These are phyloP conservation scores for Sylvia borin DNA, from an alignment of 2,797 vertebrate species.

Conservation along the genomic window DNA sequence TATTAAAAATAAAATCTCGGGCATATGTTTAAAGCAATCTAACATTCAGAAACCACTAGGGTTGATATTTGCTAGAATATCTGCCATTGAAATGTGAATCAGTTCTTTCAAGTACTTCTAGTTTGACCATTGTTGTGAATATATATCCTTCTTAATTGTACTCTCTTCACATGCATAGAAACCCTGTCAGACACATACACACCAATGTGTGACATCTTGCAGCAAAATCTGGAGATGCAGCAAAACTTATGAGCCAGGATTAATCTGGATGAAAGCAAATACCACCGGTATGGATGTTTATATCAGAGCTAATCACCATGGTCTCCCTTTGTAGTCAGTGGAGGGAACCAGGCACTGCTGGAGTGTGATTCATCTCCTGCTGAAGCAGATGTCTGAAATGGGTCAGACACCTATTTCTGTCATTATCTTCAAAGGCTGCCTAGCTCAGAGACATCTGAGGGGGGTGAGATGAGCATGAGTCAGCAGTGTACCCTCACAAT, in stretches of 20 bases:
- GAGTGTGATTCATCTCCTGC: neutral
- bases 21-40: neutral
- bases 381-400: neutral
- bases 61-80: neutral
- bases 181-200: neutral
- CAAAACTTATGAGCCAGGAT: neutral
- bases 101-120: neutral
- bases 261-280: neutral
- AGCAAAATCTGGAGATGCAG: neutral
- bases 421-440: slow-evolving; percentile 9
- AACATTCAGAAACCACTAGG: neutral
- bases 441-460: neutral
- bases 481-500: neutral
- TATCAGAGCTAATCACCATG: neutral
- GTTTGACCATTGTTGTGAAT: neutral
- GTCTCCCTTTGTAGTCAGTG: neutral
- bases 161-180: neutral
- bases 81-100: neutral
- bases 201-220: neutral
- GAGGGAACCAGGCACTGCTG: neutral
- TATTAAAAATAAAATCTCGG: neutral
- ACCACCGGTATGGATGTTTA: neutral
- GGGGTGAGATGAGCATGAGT: neutral
- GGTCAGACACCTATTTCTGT: slow-evolving; percentile 18
- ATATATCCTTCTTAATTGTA: neutral